These are phyloP conservation scores for Onychomys arenicola DNA, from an alignment of 2,797 vertebrate genomes.

Conservation along the genomic window DNA sequence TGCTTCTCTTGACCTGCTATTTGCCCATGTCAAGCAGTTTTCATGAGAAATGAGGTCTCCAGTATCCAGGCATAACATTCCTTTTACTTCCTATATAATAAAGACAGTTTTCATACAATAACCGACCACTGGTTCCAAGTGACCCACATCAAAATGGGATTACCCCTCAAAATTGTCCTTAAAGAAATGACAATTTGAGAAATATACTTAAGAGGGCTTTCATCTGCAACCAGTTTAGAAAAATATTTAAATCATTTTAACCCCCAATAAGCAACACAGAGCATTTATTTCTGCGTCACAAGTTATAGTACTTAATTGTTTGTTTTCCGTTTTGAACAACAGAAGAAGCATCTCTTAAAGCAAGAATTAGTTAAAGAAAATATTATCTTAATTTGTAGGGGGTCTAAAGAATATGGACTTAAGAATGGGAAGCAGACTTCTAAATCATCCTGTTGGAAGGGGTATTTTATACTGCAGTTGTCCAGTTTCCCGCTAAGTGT, in stretches of 20 bases:
- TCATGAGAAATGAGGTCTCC: neutral
- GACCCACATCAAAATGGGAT: slow-evolving; percentile 27
- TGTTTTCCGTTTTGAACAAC: slow-evolving; percentile 6
- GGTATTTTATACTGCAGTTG: neutral
- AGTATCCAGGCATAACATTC: neutral
- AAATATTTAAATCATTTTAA: slow-evolving; percentile 55
- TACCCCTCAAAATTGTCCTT: slow-evolving; percentile 43
- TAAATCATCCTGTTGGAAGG: neutral
- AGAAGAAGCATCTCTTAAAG: neutral
- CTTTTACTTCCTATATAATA: slow-evolving; percentile 27
- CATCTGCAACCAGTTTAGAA: slow-evolving; percentile 2
- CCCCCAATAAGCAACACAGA: neutral
- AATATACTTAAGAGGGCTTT: slow-evolving; percentile 21
- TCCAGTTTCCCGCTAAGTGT: neutral
- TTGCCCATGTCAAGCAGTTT: neutral
- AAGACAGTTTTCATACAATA: neutral
- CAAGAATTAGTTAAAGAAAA: slow-evolving; percentile 45
- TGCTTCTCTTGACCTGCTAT: neutral
- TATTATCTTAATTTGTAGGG: slow-evolving; percentile 28
- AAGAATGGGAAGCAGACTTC: slow-evolving; percentile 20
- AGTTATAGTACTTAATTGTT: neutral
- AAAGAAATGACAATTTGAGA: slow-evolving; percentile 5
- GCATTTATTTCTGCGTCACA: neutral
- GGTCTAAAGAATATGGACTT: neutral
- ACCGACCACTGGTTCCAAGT: slow-evolving; percentile 24